phyloP scores from a whole-genome alignment of 2,113 vertebrate species.

The Macroglossus sobrinus region DNA sequence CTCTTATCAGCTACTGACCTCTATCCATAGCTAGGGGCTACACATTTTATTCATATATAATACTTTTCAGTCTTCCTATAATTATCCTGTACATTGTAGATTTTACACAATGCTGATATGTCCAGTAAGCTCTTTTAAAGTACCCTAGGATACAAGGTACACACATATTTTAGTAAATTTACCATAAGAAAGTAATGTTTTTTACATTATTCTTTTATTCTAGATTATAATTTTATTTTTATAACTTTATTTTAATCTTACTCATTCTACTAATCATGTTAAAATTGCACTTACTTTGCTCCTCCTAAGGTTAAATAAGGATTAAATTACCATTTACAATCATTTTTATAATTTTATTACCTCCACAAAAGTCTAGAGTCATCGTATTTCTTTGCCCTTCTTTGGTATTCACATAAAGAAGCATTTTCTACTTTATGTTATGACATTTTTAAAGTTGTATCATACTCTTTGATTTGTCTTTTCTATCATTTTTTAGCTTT shows the following conservation, averaged over 20 bases:
- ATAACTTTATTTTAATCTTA: conserved; percentile 49
- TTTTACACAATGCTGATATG: conserved; percentile 18
- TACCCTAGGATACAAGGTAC: background rate
- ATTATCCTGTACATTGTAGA: background rate
- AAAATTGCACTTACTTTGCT: conserved; percentile 23
- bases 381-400: background rate
- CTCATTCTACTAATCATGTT: background rate
- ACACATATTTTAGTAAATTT: conserved; percentile 19
- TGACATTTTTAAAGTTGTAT: background rate
- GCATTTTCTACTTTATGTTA: background rate
- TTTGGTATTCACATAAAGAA: background rate
- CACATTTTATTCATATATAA: background rate
- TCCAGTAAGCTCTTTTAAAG: background rate
- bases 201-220: background rate
- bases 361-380: background rate
- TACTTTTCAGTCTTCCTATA: background rate
- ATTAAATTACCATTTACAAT: conserved; percentile 17
- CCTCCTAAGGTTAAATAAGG: conserved; percentile 35
- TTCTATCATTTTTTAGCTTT: background rate
- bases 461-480: background rate
- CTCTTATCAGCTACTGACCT: background rate
- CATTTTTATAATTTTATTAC: conserved; percentile 36
- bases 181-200: background rate
- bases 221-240: conserved; percentile 40
- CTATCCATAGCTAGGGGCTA: background rate